Base-by-base conservation (phyloP, 2,113 vertebrate species). In the Ahaetulla prasina region DNA sequence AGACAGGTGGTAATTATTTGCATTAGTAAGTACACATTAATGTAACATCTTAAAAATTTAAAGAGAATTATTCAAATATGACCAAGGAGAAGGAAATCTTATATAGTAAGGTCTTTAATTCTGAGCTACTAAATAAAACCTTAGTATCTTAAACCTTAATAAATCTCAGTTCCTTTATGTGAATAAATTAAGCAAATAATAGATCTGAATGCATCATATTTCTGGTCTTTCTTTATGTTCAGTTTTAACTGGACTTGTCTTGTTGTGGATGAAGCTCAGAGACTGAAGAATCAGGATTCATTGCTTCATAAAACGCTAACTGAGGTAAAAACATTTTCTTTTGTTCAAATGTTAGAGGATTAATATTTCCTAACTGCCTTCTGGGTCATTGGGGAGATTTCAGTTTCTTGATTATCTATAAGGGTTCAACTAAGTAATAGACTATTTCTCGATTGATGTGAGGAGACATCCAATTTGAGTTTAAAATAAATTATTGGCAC, bases 261-360 rank as follows among this genome's bases (percentile, higher is more conserved):
- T 92, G 98, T 99, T 84, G 98, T 99, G 47, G 99, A 99, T 84
- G 99, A 99, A 97, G 99, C 99, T 94, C 99, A 99, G 95, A 97
- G 99, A 89, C 94, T 99, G 95, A 99, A 99, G 97, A 99, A 99
- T 91, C 98, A 98, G 93, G 97, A 96, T 54, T 99, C 99, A n/a
- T 87, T 98, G 47, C 96, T 99, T 93, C 96, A 98, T 95, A 97
- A 97, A 96, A 97, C 96, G 0, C 98, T 99, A 92, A 98, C 96
- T 30, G 95, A 98, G 98, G 99, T 99, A 97, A 97, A 87, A 89
- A 84, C 27, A 4, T 0, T 93, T 95, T 85, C 16, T 54, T 50
- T 30, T 16, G 27, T 23, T 16, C 93, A 30, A 9, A 23, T 22
- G 3, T 85, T 1, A 60, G 63, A 25, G 16, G 30, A 53, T 39